Base-by-base conservation (phyloP, 2,888 invertebrate genomes). In the Lasioglossum pauxillum region DNA sequence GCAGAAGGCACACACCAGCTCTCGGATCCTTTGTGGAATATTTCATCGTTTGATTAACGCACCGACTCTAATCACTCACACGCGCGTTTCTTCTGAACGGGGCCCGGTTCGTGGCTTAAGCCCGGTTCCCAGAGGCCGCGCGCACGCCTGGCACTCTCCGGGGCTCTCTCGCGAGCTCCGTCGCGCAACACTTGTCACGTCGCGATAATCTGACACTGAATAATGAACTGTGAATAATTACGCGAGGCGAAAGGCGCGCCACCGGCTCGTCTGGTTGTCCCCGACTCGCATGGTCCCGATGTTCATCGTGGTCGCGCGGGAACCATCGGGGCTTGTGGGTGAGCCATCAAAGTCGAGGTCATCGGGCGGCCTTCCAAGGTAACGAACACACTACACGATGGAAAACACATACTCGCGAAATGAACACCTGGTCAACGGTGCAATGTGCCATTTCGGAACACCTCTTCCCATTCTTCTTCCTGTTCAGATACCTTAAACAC, bases 21-120 rank as follows among this genome's bases (percentile, higher is more conserved):
- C 57, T 71, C 84, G 78, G 83, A 82, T 87, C 85, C 87, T 86
- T 89, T 83, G 89, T 86, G 85, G 90, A 88, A 93, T 93, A 93
- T 93, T 92, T 93, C 94, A 92, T 92, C 93, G 92, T 92, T 91
- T 91, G 91, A 93, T 94, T 94, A 94, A 93, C 94, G 91, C 86
- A 69, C 78, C 82, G 86, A 87, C 90, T 92, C 94, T 93, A 93
- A 94, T 94, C 93, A 92, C 91, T 91, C 89, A 89, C 91, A 89
- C 92, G 88, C 87, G 91, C 90, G 91, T 90, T 88, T 90, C 89
- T 86, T 83, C 86, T 82, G 46, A 76, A 60, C 79, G 60, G 49
- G 49, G 64, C 76, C 69, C 38, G 78, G 35, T 69, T 46, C 35
- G 14, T 46, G 80, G 80, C 75, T 86, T 46, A 72, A 82, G 83